These are phyloP conservation scores for Spea bombifrons DNA, from an alignment of 2,113 vertebrate genomes.

Conservation along the genomic window DNA sequence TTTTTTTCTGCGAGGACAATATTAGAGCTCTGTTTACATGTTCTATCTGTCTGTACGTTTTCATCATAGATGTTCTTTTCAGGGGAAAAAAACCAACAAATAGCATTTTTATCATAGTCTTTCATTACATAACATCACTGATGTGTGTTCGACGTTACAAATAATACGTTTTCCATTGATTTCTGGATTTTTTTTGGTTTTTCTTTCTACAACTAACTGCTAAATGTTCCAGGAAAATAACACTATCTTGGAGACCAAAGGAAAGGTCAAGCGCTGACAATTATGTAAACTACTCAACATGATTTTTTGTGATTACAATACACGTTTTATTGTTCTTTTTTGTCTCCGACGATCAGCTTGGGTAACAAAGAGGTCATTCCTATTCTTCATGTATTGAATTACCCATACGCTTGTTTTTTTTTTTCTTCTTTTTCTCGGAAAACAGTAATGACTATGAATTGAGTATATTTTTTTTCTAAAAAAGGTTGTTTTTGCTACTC, in stretches of 20 bases:
- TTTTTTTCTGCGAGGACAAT: background rate
- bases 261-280: background rate
- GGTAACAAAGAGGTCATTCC: background rate
- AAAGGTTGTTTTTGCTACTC: background rate
- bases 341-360: background rate
- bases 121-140: background rate
- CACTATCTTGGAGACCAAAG: background rate
- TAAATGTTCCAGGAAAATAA: background rate
- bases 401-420: background rate
- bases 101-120: background rate
- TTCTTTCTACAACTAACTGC: background rate
- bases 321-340: background rate
- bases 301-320: background rate
- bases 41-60: background rate
- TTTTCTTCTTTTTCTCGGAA: background rate
- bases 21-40: background rate
- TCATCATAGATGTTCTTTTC: background rate
- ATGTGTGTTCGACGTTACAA: background rate
- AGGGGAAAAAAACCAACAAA: background rate
- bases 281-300: background rate
- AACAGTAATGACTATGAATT: background rate
- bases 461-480: background rate
- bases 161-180: background rate
- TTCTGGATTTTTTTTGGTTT: background rate
- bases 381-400: background rate